Base-by-base conservation (phyloP, 2,888 invertebrate species). In the Philopedon plagiatum region DNA sequence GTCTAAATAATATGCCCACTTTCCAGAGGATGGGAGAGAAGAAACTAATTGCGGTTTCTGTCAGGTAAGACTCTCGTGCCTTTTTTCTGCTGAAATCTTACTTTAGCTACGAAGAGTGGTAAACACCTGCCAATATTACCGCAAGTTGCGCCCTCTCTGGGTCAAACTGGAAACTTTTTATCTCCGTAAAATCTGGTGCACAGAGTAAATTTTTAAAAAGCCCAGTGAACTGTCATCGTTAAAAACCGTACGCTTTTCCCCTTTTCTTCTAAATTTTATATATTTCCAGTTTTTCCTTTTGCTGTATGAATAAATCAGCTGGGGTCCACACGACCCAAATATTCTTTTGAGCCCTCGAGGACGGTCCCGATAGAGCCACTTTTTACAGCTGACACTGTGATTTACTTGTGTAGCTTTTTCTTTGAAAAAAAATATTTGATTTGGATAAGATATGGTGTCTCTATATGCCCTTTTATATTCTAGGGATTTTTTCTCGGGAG, bases 371-470 rank as follows among this genome's bases (percentile, higher is more conserved):
- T 61, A 51, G 69, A 56, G 56, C 69, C 57, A 56, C 69, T 69
- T 69, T 69, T 69, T 63, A 63, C 63, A 34, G 56, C 69, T 57
- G 69, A 63, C 69, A 63, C 69, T 63, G 56, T 69, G 69, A 69
- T 69, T 69, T 69, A 69, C 62, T 69, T 39, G 69, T 63, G 69
- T 69, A 57, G 56, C 63, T 63, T 69, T 69, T 69, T 69, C 56
- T 69, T 57, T 32, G 41, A 61, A 60, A 54, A n/a, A n/a, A 68
- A 61, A 54, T 61, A 61, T 68, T 68, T 61, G 61, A 68, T 61
- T 51, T 60, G 37, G 58, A 60, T 23, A 54, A 44, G 44, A 46
- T 54, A 44, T 46, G 49, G 58, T 39, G 58, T 51, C 46, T 57
- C 51, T 44, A 44, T 65, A 32, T 56, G 13, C 13, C 44, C 21